These are phyloP conservation scores for Sebastes nivosus DNA, from an alignment of 2,797 vertebrate genomes.

Conservation along the genomic window DNA sequence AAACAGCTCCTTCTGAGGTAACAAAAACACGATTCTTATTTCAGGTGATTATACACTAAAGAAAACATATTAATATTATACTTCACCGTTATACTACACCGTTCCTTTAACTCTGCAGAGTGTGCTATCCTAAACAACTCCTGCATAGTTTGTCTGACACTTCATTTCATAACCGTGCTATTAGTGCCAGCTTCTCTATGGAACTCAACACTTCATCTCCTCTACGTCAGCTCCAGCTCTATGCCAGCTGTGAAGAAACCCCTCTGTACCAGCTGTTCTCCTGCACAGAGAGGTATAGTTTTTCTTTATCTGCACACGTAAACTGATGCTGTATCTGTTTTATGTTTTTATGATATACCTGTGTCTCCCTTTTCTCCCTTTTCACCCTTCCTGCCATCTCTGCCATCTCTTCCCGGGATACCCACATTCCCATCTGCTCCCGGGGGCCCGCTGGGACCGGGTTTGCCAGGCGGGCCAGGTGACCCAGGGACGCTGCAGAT, in stretches of 20 bases:
- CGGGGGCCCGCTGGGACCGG: conserved; percentile 83
- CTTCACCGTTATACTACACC: no score
- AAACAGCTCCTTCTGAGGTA: neutral
- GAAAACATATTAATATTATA: neutral
- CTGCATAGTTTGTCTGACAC: neutral
- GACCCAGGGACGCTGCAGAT: conserved; percentile 93
- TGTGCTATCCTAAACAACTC: neutral
- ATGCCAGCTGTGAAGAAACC: conserved; percentile 2
- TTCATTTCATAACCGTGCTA: neutral
- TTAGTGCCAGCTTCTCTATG: neutral
- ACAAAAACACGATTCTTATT: neutral
- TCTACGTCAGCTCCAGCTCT: neutral
- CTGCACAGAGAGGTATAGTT: neutral
- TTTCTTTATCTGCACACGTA: conserved; percentile 15
- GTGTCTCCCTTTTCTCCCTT: conserved; percentile 92
- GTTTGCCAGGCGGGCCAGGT: conserved; percentile 87
- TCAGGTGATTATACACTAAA: no score
- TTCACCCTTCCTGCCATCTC: conserved; percentile 96
- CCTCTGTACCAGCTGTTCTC: neutral
- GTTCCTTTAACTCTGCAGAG: neutral
- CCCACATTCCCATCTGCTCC: conserved; percentile 92
- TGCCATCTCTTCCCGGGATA: conserved; percentile 95
- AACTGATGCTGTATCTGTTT: conserved; percentile 24
- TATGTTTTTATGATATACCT: conserved; percentile 83
- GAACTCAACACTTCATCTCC: neutral